Conservation (phyloP, 92 coral and sea anemone genomes). For the Palythoa heliodiscus region DNA sequence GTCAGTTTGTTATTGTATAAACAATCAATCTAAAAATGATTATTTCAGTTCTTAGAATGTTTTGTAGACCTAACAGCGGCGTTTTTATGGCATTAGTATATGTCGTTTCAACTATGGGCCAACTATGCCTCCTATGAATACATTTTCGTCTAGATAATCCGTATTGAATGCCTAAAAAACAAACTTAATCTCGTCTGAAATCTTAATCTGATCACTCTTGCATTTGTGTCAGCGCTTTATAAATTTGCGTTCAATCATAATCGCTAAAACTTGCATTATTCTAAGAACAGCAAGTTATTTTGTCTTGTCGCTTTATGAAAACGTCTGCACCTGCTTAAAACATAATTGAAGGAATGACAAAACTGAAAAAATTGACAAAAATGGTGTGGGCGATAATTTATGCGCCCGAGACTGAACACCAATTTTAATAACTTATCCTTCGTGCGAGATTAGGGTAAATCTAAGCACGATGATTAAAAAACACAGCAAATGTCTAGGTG, state of each 20-base stretch:
- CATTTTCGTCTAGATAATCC: not conserved
- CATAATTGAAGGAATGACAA: not conserved
- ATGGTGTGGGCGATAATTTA: slow-evolving; percentile 3
- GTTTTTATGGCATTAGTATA: not conserved
- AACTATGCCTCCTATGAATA: not conserved
- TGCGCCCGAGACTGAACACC: not conserved
- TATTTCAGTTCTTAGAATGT: not conserved
- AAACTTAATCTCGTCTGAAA: too few species aligned
- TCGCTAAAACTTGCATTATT: not conserved
- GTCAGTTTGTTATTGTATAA: not conserved
- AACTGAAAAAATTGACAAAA: slow-evolving; percentile 9
- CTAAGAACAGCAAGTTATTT: not conserved
- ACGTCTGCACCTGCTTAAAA: not conserved
- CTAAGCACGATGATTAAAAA: not conserved
- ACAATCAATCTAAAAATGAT: not conserved
- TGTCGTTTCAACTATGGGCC: not conserved
- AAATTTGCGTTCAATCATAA: not conserved
- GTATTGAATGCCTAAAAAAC: not conserved
- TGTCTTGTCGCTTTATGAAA: not conserved
- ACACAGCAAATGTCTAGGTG: not conserved
- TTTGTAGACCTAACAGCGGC: not conserved
- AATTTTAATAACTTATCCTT: not conserved
- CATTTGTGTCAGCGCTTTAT: not conserved
- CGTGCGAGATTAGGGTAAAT: not conserved
- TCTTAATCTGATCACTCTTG: too few species aligned